Conservation (phyloP, 2,888 invertebrate species). For the Trichopoda pennipes region DNA sequence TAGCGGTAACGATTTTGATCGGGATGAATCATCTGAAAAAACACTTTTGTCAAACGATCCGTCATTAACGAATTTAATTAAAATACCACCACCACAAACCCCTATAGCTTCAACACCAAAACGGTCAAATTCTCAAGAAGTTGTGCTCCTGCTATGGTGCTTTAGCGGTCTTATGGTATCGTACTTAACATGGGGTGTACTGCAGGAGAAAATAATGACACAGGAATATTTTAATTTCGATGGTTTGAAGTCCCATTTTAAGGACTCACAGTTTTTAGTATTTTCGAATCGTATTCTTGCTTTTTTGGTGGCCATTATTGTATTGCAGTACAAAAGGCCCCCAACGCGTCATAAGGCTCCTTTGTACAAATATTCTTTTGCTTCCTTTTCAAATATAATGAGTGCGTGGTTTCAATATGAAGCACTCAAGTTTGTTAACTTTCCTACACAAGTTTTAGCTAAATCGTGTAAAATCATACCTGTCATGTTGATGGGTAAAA, state of each 20-base stretch:
- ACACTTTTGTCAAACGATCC: conserved; percentile 36
- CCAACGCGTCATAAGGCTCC: conserved; percentile 90
- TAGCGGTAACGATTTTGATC: conserved; percentile 78
- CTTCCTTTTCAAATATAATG: conserved; percentile 97
- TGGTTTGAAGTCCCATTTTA: conserved; percentile 86
- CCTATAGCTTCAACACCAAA: conserved; percentile 72
- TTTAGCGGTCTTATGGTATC: conserved; percentile 93
- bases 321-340: conserved; percentile 83
- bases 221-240: conserved; percentile 86
- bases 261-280: conserved; percentile 97
- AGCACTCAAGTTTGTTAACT: conserved; percentile 98
- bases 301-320: conserved; percentile 86
- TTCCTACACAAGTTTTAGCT: conserved; percentile 97
- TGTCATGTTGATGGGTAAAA: conserved; percentile 98
- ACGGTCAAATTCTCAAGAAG: conserved; percentile 83
- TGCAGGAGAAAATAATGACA: conserved; percentile 99
- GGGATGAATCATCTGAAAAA: conserved; percentile 82
- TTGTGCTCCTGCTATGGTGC: conserved; percentile 87
- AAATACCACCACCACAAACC: conserved; percentile 70
- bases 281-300: conserved; percentile 96
- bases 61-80: conserved; percentile 73
- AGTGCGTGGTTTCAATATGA: conserved; percentile 99
- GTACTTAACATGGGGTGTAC: conserved; percentile 96
- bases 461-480: conserved; percentile 99
- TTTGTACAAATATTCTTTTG: conserved; percentile 96